Evolutionary conservation across 1,140 invertebrate genomes (phyloP).

Genomic region (Lethrus apterus): DNA sequence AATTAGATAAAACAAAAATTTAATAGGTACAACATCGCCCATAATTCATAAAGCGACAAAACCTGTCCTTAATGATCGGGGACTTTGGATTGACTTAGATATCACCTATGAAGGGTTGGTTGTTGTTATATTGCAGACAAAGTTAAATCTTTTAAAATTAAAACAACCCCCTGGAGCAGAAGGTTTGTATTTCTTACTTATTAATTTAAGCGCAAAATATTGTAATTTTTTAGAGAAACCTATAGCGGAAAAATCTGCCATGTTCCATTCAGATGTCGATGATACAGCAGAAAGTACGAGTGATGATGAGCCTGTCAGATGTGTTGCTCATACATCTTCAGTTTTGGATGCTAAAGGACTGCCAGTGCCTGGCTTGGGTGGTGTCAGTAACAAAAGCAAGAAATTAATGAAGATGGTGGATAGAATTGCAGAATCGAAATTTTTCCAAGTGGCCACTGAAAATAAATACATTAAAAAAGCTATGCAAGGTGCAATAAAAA

Average conservation of each 20-base stretch:
- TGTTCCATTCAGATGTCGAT: conserved; percentile 82
- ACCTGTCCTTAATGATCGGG: conserved; percentile 74
- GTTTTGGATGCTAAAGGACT: conserved; percentile 17
- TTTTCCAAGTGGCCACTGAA: conserved; percentile 77
- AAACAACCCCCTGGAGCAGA: conserved; percentile 40
- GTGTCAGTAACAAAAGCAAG: conserved; percentile 45
- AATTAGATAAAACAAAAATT: no score
- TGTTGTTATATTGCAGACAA: conserved; percentile 88
- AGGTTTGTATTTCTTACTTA: conserved; percentile 18
- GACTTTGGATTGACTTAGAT: conserved; percentile 90
- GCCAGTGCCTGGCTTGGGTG: conserved; percentile 16
- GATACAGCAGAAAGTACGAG: conserved; percentile 87
- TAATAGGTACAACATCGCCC: conserved; percentile 49
- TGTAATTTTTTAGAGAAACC: conserved; percentile 2
- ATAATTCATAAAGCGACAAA: conserved; percentile 65
- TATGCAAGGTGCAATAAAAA: conserved; percentile 69
- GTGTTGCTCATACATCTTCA: conserved; percentile 23
- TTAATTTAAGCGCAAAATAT: background rate
- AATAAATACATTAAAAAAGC: conserved; percentile 70
- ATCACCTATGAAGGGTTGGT: conserved; percentile 82
- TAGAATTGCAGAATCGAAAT: conserved; percentile 81
- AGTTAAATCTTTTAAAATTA: conserved; percentile 89
- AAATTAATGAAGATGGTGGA: conserved; percentile 83
- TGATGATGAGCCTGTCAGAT: conserved; percentile 58
- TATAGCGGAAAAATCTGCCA: conserved; percentile 38